These are phyloP conservation scores for Zaprionus gabonicus DNA, from an alignment of 1,140 invertebrate species.

Conservation along the genomic window DNA sequence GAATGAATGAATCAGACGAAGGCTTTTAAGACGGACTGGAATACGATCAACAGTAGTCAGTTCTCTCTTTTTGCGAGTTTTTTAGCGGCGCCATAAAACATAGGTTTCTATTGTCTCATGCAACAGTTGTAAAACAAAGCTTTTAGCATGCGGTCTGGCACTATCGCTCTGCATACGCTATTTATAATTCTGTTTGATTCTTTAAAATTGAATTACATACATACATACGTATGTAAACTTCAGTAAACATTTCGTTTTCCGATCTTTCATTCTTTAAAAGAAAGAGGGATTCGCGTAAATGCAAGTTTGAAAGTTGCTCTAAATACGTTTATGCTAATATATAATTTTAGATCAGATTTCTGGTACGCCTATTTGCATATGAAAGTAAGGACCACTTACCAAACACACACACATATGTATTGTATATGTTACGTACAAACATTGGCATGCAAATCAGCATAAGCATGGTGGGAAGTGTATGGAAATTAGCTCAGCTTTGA, in stretches of 20 bases:
- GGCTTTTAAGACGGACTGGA: conserved; percentile 31
- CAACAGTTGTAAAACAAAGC: too few species aligned
- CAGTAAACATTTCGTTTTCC: conserved; percentile 20
- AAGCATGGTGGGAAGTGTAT: conserved; percentile 18
- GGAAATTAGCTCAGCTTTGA: conserved; percentile 74
- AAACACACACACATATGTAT: conserved; percentile 23
- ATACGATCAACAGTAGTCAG: conserved; percentile 12
- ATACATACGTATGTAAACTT: too few species aligned
- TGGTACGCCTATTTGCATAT: conserved; percentile 34
- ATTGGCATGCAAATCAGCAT: conserved; percentile 25
- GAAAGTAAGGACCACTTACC: conserved; percentile 55
- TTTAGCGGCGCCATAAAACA: not conserved
- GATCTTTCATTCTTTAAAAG: not conserved
- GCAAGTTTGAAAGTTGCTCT: conserved; percentile 38
- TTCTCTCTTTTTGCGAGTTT: not conserved
- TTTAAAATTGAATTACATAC: too few species aligned
- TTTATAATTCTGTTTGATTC: too few species aligned
- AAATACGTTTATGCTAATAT: conserved; percentile 23
- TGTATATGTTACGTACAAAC: conserved; percentile 14
- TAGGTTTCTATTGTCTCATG: too few species aligned
- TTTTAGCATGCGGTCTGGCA: too few species aligned
- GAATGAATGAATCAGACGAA: conserved; percentile 65
- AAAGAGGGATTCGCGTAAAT: conserved; percentile 34
- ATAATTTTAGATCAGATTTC: conserved; percentile 27
- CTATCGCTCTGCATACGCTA: too few species aligned